Conservation (phyloP, 2,797 vertebrate species). For the Mus minutoides region DNA sequence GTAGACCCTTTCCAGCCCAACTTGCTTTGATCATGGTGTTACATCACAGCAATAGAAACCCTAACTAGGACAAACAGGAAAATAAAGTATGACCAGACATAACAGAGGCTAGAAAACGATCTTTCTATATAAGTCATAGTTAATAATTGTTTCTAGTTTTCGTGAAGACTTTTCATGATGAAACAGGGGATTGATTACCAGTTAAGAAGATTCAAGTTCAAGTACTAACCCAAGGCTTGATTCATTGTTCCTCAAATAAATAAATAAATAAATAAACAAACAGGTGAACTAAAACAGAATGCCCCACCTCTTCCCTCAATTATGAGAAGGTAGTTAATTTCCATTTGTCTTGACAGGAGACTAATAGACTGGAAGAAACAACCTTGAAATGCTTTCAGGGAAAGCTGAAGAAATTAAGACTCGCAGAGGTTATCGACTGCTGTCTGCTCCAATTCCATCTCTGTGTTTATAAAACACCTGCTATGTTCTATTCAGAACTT, state of each 20-base stretch:
- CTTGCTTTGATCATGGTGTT: background rate
- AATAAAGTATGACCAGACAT: background rate
- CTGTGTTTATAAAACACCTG: background rate
- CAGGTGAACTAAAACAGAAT: background rate
- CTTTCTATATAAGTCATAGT: background rate
- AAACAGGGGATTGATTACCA: background rate
- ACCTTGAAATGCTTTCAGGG: constrained; percentile 39
- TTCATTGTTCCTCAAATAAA: background rate
- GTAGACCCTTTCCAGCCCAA: no score
- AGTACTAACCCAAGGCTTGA: background rate
- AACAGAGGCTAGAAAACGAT: background rate
- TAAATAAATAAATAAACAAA: constrained; percentile 35
- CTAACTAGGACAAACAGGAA: background rate
- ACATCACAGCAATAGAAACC: background rate
- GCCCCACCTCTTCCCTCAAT: background rate
- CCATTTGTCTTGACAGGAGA: constrained; percentile 55
- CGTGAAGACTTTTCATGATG: background rate
- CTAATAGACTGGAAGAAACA: background rate
- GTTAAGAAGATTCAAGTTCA: constrained; percentile 53
- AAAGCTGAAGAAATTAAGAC: constrained; percentile 17
- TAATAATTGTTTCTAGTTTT: constrained; percentile 22
- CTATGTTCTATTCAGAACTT: background rate
- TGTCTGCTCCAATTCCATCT: constrained; percentile 14
- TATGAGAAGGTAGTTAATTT: constrained; percentile 55
- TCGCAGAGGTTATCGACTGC: background rate